phyloP scores from a whole-genome alignment of 37 sponge, comb jelly and placozoan species.

The Hexactinellida sp. region DNA sequence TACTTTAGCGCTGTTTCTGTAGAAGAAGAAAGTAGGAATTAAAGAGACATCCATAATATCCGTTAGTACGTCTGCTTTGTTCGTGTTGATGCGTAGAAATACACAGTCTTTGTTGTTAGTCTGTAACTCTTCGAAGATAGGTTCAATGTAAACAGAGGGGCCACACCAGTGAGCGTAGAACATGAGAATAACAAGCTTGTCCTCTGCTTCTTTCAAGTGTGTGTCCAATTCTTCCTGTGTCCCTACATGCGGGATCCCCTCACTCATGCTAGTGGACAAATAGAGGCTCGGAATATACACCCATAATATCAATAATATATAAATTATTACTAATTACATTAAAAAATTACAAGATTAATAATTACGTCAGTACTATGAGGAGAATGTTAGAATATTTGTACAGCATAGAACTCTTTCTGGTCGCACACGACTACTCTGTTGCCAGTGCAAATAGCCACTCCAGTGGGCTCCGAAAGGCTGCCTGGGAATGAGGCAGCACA shows the following conservation, averaged over 20 bases:
- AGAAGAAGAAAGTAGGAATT: neutral
- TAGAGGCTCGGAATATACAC: no score
- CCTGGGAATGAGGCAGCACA: neutral
- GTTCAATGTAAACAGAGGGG: neutral
- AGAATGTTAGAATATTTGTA: neutral
- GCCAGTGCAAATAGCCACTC: neutral
- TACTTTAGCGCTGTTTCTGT: neutral
- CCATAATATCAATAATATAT: no score
- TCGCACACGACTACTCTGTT: neutral
- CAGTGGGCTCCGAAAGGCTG: neutral
- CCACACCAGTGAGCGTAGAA: conserved; percentile 12
- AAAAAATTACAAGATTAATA: no score
- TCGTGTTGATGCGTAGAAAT: neutral
- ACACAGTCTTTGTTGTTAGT: neutral
- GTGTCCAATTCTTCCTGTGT: neutral
- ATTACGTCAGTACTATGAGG: no score
- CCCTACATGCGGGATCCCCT: neutral
- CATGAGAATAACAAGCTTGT: neutral
- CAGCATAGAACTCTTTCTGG: neutral
- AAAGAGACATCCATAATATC: neutral
- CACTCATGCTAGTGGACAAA: neutral
- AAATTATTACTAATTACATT: no score
- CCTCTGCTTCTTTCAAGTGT: neutral
- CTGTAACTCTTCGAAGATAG: neutral
- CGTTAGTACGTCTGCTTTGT: neutral